These are phyloP conservation scores for Dorcus hopei DNA, from an alignment of 2,888 invertebrate species.

Conservation along the genomic window DNA sequence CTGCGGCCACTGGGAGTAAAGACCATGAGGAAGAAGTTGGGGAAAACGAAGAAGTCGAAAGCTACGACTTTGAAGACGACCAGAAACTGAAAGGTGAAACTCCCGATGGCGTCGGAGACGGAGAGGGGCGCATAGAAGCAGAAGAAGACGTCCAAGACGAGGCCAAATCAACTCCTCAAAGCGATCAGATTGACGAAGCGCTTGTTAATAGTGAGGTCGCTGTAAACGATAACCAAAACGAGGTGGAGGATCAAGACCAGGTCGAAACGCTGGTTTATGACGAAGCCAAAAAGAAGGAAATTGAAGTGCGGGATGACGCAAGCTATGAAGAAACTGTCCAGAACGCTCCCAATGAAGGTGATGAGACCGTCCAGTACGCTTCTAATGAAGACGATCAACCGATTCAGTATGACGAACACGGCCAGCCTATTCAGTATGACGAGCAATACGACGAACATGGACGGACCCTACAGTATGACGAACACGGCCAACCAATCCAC, in stretches of 20 bases:
- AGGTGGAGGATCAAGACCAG: background rate
- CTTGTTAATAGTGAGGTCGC: background rate
- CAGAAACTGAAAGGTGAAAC: background rate
- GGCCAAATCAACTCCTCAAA: background rate
- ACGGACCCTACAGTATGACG: constrained; percentile 10
- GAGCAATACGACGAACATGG: constrained; percentile 19
- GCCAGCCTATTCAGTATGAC: constrained; percentile 30
- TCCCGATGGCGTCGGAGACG: constrained; percentile 2
- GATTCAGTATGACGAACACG: constrained; percentile 24
- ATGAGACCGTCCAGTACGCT: background rate
- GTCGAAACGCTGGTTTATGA: background rate
- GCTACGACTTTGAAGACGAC: background rate
- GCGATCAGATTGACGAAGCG: constrained; percentile 1
- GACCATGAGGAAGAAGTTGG: background rate
- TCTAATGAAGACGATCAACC: constrained; percentile 12
- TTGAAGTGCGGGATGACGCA: background rate
- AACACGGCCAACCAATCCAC: constrained; percentile 7
- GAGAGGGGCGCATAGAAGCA: too few species aligned
- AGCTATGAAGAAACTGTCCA: background rate
- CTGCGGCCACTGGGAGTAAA: too few species aligned
- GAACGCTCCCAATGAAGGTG: background rate
- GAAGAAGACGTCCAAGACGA: constrained; percentile 2
- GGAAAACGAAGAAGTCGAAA: background rate
- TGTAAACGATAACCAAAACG: background rate
- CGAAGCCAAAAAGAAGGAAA: background rate